Evolutionary conservation across 2,797 vertebrate species (phyloP).

Genomic region (Triplophysa yarkandensis): DNA sequence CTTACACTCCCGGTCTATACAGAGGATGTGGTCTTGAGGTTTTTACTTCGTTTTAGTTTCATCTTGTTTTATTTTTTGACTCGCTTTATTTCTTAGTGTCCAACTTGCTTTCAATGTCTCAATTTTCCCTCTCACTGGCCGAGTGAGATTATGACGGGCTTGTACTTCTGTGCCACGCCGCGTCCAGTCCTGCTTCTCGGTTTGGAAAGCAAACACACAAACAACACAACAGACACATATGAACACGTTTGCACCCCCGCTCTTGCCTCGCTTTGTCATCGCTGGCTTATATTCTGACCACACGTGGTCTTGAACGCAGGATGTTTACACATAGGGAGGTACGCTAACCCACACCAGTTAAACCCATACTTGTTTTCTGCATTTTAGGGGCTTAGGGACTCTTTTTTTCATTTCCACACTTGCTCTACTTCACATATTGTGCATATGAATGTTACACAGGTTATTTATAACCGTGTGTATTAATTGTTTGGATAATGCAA

Average conservation of each 20-base stretch:
- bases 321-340: conserved; percentile 48
- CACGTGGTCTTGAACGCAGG: conserved; percentile 49
- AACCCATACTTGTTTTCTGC: conserved; percentile 47
- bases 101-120: not conserved
- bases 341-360: conserved; percentile 48
- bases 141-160: conserved; percentile 26
- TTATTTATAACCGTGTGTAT: too few relatives aligned
- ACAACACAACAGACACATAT: conserved; percentile 12
- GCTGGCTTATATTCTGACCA: conserved; percentile 47
- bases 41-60: conserved; percentile 21
- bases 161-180: not conserved
- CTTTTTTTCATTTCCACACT: conserved; percentile 22
- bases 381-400: conserved; percentile 39
- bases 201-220: conserved; percentile 13
- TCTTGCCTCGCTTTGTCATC: conserved; percentile 7
- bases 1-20: conserved; percentile 39
- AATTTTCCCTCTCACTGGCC: conserved; percentile 1
- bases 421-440: conserved; percentile 17
- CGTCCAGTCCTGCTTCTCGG: not conserved
- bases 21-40: conserved; percentile 49
- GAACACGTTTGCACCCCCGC: conserved; percentile 23
- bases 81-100: conserved; percentile 3
- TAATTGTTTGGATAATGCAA: too few relatives aligned
- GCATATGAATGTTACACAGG: not conserved
- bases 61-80: conserved; percentile 1